Conservation (phyloP, 2,888 invertebrate species). For the Tachystola acroxantha region DNA sequence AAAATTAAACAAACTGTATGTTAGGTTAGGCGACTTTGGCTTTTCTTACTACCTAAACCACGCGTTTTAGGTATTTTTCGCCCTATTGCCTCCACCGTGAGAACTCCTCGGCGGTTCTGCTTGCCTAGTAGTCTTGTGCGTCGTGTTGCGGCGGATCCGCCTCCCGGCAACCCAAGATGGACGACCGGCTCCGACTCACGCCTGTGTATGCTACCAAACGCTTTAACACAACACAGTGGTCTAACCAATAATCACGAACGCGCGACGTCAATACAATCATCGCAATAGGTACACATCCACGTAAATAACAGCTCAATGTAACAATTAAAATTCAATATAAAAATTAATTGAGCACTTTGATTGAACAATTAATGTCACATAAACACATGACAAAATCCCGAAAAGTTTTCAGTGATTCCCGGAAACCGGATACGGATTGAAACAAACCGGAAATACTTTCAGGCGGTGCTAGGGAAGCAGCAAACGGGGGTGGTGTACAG, state of each 20-base stretch:
- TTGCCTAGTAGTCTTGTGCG: constrained; percentile 45
- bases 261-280: too few species aligned
- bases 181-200: constrained; percentile 7
- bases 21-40: too few species aligned
- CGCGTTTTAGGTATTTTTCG: background rate
- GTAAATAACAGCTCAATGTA: too few species aligned
- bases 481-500: constrained; percentile 18
- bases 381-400: background rate
- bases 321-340: too few species aligned
- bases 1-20: too few species aligned
- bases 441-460: constrained; percentile 47
- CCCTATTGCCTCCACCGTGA: too few species aligned
- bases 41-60: too few species aligned
- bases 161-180: constrained; percentile 35
- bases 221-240: too few species aligned
- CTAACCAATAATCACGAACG: too few species aligned
- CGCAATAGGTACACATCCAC: too few species aligned
- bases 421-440: constrained; percentile 22
- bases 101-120: constrained; percentile 23
- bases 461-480: constrained; percentile 39
- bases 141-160: constrained; percentile 49
- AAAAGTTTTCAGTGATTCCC: background rate
- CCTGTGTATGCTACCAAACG: too few species aligned
- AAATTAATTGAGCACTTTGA: too few species aligned
- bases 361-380: background rate